Evolutionary conservation across 2,797 vertebrate species (phyloP), one percentile per base, ranked within the genome.

Genomic region (Chelidonichthys spinosus): DNA sequence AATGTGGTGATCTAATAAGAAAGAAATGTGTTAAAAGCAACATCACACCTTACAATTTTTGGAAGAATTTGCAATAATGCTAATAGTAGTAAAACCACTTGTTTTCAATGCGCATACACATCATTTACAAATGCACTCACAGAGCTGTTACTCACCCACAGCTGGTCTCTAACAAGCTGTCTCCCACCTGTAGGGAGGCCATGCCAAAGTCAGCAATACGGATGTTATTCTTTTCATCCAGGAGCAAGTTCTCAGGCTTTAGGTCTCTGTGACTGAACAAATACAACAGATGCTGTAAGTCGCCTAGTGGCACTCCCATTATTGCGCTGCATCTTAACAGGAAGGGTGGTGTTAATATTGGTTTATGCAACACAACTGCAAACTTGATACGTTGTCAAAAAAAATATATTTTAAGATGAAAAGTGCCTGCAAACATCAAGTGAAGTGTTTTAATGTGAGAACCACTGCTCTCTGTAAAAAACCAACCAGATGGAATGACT

Each of bases 201-300:
- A 98, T 97, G 78, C 96, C 96, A 67, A 98, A 98, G 93, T 98
- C 97, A 56, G 96, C 97, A 1, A 97, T 97, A 39, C 97, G 95
- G 85, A 98, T 98, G 90, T 98, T 97, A 91, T 97, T 98, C 80
- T 96, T 97, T 88, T 97, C 97, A 74, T 98, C 97, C 93, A 98
- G 87, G 75, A 98, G 95, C 87, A 98, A 90, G 90, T 98, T 98
- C 91, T 98, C 96, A 0, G 97, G 97, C 92, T 98, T 97, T 89
- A 98, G 92, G 92, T 97, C 97, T 91, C 97, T 96, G 94, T 98
- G 97, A 92, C 97, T 97, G 89, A 39, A 83, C 47, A 78, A 36
- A 76, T 2, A 80, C 42, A 79, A 75, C 42, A 84, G 4, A 72
- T 9, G 46, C 15, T 35, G 11, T 18, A 18, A 54, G 7, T 49